phyloP scores from a whole-genome alignment of 37 sponge, comb jelly and placozoan genomes.

The Mnemiopsis leidyi region DNA sequence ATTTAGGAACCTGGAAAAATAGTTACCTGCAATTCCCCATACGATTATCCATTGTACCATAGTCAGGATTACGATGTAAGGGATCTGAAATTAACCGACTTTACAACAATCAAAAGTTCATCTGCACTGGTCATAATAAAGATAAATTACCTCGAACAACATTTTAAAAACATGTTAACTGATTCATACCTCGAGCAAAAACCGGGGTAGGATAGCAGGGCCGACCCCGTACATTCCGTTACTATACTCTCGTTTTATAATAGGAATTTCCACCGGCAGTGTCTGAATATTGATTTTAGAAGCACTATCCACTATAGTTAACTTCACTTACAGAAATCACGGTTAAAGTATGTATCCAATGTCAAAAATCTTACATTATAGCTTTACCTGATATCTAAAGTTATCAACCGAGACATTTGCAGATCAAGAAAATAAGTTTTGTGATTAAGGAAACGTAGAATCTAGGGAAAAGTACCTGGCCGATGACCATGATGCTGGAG shows the following conservation, averaged over 20 bases:
- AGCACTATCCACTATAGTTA: too few species aligned
- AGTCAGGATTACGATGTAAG: not conserved
- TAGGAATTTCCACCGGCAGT: not conserved
- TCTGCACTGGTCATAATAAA: too few species aligned
- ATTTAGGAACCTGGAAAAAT: too few species aligned
- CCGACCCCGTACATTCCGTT: conserved; percentile 18
- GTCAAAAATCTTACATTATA: too few species aligned
- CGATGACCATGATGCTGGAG: not conserved
- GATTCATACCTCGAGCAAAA: not conserved
- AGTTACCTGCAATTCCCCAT: not conserved
- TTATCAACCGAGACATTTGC: not conserved
- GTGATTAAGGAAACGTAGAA: not conserved
- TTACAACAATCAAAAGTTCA: too few species aligned
- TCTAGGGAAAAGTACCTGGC: not conserved
- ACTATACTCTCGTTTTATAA: conserved; percentile 14
- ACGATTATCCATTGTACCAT: not conserved
- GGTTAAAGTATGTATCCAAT: too few species aligned
- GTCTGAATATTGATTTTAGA: not conserved
- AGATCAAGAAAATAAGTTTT: not conserved
- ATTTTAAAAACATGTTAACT: too few species aligned
- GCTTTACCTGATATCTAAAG: not conserved
- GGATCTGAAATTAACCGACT: conserved; percentile 38
- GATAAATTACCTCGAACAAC: too few species aligned
- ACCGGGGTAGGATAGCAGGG: not conserved
- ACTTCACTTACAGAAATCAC: too few species aligned